Evolutionary conservation across 2,888 invertebrate genomes (phyloP).

Genomic region (Drosophila quasianomalipes): DNA sequence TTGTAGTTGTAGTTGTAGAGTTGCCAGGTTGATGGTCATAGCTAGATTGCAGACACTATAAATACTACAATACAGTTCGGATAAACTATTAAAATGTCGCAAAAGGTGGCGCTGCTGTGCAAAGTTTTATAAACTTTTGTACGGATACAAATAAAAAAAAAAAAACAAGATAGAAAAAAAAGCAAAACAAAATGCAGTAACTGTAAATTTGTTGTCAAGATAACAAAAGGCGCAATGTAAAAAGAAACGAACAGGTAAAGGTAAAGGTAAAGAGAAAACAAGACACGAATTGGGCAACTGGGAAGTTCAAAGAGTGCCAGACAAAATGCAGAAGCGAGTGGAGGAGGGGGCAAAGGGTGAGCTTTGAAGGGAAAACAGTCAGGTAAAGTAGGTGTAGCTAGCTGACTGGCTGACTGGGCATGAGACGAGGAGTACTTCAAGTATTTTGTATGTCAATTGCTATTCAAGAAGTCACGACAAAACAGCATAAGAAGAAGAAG

Average conservation of each 20-base stretch:
- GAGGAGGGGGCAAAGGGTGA: neutral
- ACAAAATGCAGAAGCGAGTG: too few relatives aligned
- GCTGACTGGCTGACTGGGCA: constrained; percentile 6
- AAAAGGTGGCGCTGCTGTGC: constrained; percentile 36
- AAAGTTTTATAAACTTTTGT: constrained; percentile 51
- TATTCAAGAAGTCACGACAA: constrained; percentile 76
- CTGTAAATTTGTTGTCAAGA: constrained; percentile 50
- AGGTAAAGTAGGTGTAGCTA: constrained; percentile 36
- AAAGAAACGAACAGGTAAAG: constrained; percentile 21
- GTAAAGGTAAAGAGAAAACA: constrained; percentile 36
- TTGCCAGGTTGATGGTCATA: constrained; percentile 1
- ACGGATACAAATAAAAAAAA: constrained; percentile 16
- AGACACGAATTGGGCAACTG: constrained; percentile 47
- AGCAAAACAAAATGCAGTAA: constrained; percentile 33
- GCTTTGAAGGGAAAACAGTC: neutral
- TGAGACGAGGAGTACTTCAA: constrained; percentile 52
- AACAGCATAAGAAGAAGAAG: constrained; percentile 13
- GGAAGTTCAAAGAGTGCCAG: constrained; percentile 21
- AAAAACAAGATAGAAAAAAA: constrained; percentile 8
- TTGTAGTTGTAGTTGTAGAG: neutral
- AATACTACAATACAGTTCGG: constrained; percentile 15
- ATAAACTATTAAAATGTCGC: constrained; percentile 46
- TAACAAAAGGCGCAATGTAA: constrained; percentile 26
- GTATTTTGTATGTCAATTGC: constrained; percentile 80
- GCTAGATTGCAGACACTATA: constrained; percentile 14